phyloP scores from a whole-genome alignment of 2,797 vertebrate genomes.

The Parambassis ranga region DNA sequence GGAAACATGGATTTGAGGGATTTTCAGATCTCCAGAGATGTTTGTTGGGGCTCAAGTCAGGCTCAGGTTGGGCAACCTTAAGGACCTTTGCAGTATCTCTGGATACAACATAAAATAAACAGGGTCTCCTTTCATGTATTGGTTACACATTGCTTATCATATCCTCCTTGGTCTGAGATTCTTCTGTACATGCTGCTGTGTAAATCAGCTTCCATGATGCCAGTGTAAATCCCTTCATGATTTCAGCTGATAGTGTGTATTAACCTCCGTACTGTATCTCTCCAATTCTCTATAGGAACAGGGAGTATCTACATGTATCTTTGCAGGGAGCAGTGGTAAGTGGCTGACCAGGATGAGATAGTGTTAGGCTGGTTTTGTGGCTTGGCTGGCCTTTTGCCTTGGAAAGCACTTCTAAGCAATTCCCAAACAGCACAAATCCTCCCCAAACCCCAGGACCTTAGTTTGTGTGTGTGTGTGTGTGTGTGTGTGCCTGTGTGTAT shows the following conservation, averaged over 20 bases:
- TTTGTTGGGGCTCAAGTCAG: too few species aligned
- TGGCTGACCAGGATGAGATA: constrained; percentile 51
- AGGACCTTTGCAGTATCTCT: too few species aligned
- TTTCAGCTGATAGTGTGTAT: constrained; percentile 3
- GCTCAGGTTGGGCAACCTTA: too few species aligned
- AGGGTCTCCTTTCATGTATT: neutral
- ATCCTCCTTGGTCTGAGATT: neutral
- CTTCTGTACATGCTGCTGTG: neutral
- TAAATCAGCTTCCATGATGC: neutral
- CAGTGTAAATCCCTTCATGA: neutral
- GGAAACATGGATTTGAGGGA: too few species aligned
- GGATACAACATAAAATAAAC: too few species aligned
- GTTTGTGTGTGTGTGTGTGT: constrained; percentile 27
- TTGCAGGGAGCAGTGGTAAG: constrained; percentile 34
- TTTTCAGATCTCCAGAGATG: too few species aligned
- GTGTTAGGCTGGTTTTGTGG: constrained; percentile 40
- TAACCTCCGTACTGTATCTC: constrained; percentile 5
- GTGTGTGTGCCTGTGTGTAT: neutral
- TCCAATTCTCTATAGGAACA: constrained; percentile 12
- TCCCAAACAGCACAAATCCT: constrained; percentile 76
- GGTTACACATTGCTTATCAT: neutral
- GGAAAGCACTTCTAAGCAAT: constrained; percentile 76
- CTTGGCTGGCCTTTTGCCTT: constrained; percentile 64
- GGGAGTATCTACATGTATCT: constrained; percentile 23
- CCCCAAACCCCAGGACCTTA: constrained; percentile 59